Base-by-base conservation (phyloP, 2,888 invertebrate genomes). In the Prosapia bicincta region DNA sequence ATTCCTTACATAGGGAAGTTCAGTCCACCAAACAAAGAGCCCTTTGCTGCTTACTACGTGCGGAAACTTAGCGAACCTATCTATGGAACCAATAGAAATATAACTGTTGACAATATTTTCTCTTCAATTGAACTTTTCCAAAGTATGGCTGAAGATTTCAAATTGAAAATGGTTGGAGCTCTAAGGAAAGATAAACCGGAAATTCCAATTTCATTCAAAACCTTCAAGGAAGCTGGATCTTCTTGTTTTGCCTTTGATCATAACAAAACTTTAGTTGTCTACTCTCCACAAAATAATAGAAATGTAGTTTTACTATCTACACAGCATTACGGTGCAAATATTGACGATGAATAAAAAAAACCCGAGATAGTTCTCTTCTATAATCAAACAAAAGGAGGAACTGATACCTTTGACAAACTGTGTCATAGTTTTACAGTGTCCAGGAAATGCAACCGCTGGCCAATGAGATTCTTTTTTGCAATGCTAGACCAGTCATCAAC, bases 361-460 rank as follows among this genome's bases (percentile, higher is more conserved):
- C 79, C 81, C 0, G 78, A 79, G 38, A 78, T 81, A n/a, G 75
- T 82, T 23, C 13, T 78, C 24, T 79, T 79, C 70, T 82, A 82
- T 66, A 81, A 82, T 73, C 80, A 10, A 81, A 81, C 74, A 76
- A n/a, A n/a, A n/a, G n/a, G n/a, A n/a, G n/a, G n/a, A n/a, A n/a
- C n/a, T n/a, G n/a, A n/a, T n/a, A n/a, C 76, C 13, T 81, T 81
- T 70, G 81, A 82, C 67, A 72, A 78, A 75, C 74, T 82, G 65
- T 80, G 81, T 70, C 78, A 80, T 54, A 72, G 74, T 6, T 79
- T 78, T 69, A 75, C 81, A 20, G 76, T 74, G 6, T 23, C 77
- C 15, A 71, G 79, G 25, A 78, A 54, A 74, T 81, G 80, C 13
- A 79, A 79, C 24, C 66, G 81, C 23, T 82, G 82, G 82, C 81